Evolutionary conservation across 53 echinoderm and acorn worm species (phyloP), one percentile per base, ranked within the genome.

Genomic region (Hippasteria phrygiana): DNA sequence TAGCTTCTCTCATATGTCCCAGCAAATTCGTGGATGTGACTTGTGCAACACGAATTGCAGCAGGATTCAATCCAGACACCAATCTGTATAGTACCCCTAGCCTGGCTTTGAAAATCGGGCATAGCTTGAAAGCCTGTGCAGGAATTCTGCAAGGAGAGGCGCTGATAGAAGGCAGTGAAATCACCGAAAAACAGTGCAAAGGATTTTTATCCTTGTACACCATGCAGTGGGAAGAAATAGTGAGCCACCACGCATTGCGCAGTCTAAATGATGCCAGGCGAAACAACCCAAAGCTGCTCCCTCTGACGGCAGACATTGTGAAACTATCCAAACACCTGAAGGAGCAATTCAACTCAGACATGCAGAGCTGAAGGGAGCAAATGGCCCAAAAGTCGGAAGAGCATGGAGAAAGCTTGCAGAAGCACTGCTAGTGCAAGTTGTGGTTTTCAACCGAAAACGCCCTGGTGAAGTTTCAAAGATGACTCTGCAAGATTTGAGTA

Each of bases 381-480:
- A 69, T 46, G 78, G 79, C 22, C 17, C 55, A 31, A 55, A 55
- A 71, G 74, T 89, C 37, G 42, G 17, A 38, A 90, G 65, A 32
- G 85, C 91, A 36, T 96, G 96, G 96, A 75, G 42, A 82, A 42
- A 74, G 55, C 88, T 96, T 51, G 87, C 92, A 32, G 88, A 94
- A 90, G 85, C 40, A 20, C 71, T 83, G 20, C 71, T 94, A 1
- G 45, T 66, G 17, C 88, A 92, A 65, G 71, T 96, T 35, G 75
- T 94, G 5, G 87, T 96, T 1, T 96, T 96, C 92, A 96, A 96
- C 46, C 28, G 92, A 48, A 92, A 92, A 62, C 32, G 96, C 16
- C 89, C 91, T 22, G 96, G 94, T 7, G 96, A 96, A 46, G 92
- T 96, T 26, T 92, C 94, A 38, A 94, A 88, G 75, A 94, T 94